Evolutionary conservation across 2,113 vertebrate species (phyloP).

Genomic region (Erythrolamprus reginae): DNA sequence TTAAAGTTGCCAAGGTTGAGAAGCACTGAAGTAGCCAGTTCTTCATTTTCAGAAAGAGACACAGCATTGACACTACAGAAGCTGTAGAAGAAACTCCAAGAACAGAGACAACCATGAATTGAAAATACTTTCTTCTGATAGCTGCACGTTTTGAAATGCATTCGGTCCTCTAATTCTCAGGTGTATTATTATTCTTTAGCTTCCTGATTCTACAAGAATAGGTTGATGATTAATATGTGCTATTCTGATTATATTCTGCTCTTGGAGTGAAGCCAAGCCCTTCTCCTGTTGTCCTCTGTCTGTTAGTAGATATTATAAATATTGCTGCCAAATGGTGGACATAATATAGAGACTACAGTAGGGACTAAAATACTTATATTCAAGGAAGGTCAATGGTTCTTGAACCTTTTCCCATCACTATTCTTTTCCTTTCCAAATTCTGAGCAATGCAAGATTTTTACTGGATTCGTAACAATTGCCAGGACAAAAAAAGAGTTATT

Average conservation of each 20-base stretch:
- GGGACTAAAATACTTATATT: background rate
- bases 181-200: background rate
- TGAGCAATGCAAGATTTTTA: background rate
- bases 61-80: background rate
- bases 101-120: background rate
- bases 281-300: background rate
- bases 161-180: background rate
- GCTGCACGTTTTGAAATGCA: background rate
- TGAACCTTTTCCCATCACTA: background rate
- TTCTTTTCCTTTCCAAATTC: background rate
- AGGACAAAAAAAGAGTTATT: background rate
- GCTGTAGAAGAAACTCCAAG: background rate
- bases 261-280: background rate
- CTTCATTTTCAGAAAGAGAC: background rate
- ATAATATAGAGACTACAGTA: background rate
- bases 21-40: background rate
- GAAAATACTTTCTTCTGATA: background rate
- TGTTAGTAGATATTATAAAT: background rate
- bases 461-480: background rate
- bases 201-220: background rate
- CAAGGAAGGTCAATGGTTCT: background rate
- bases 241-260: background rate
- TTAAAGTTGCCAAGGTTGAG: background rate
- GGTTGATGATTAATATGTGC: background rate
- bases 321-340: background rate